Percentiles rank a stretch among this genome's conserved stretches.
phyloP scores from a whole-genome alignment of 2,888 invertebrate genomes.

The Rotaria socialis region DNA sequence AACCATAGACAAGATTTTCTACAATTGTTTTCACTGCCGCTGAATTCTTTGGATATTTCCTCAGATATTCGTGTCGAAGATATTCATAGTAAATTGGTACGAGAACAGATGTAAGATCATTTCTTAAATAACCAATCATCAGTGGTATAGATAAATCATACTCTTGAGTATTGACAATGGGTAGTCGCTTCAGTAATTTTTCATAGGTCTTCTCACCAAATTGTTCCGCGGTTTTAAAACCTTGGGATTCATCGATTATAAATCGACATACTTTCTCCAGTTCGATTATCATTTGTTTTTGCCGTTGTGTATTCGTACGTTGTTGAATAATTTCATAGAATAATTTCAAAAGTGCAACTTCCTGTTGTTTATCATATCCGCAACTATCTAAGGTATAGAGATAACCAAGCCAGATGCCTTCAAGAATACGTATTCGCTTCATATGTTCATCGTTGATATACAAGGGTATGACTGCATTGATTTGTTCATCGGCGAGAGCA shows the following conservation, averaged over 20 bases:
- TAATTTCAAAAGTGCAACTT: constrained; percentile 37
- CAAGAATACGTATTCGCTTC: constrained; percentile 40
- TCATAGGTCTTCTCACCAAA: constrained; percentile 41
- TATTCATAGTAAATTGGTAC: constrained; percentile 42
- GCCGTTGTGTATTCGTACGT: constrained; percentile 33
- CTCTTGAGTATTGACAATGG: background rate
- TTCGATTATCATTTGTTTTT: constrained; percentile 35
- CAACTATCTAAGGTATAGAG: constrained; percentile 38
- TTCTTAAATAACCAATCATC: constrained; percentile 40
- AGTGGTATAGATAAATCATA: constrained; percentile 42
- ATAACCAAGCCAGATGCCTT: constrained; percentile 43
- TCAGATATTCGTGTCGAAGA: constrained; percentile 36
- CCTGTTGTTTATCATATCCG: constrained; percentile 43
- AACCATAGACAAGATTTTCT: constrained; percentile 38
- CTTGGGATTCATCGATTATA: constrained; percentile 39
- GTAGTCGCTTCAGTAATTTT: constrained; percentile 34
- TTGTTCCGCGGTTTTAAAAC: constrained; percentile 37
- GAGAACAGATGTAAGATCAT: constrained; percentile 40
- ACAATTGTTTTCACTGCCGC: constrained; percentile 18
- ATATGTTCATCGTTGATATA: constrained; percentile 42
- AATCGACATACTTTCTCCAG: constrained; percentile 39
- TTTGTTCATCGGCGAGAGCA: constrained; percentile 36
- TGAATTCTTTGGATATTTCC: constrained; percentile 32
- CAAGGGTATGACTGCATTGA: constrained; percentile 40
- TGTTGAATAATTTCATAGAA: constrained; percentile 39